Conservation (phyloP, 2,888 invertebrate species). For the Plemyria rubiginata region DNA sequence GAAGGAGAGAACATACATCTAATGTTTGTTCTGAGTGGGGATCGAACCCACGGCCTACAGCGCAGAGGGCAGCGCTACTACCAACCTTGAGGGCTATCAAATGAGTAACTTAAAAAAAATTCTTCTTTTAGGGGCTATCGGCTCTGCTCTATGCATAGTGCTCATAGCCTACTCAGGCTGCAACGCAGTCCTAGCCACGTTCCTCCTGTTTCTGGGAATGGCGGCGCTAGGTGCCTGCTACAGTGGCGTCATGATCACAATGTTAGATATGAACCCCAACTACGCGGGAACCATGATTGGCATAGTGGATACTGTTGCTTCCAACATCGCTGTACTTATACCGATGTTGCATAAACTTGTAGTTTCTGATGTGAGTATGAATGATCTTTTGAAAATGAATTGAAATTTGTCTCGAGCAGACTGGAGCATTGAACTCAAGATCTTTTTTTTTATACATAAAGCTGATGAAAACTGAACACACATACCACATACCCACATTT, state of each 20-base stretch:
- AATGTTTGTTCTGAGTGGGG: too few relatives aligned
- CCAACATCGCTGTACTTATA: slow-evolving; percentile 8
- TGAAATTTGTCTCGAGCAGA: too few relatives aligned
- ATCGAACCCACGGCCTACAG: too few relatives aligned
- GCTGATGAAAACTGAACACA: too few relatives aligned
- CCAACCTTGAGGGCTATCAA: too few relatives aligned
- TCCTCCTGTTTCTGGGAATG: slow-evolving; percentile 78
- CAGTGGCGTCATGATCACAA: slow-evolving; percentile 81
- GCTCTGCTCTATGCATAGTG: slow-evolving; percentile 44
- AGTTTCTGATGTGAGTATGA: slow-evolving; percentile 13
- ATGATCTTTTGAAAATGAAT: too few relatives aligned
- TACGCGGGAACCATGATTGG: slow-evolving; percentile 81
- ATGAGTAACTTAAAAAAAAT: too few relatives aligned
- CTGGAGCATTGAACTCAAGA: too few relatives aligned
- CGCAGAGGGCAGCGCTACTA: too few relatives aligned
- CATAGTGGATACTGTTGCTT: slow-evolving; percentile 23
- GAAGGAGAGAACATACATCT: too few relatives aligned
- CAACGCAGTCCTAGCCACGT: slow-evolving; percentile 58
- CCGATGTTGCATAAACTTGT: slow-evolving; percentile 11
- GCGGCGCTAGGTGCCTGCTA: slow-evolving; percentile 84
- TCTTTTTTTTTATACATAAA: too few relatives aligned
- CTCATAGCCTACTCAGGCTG: slow-evolving; percentile 79
- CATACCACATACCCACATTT: too few relatives aligned
- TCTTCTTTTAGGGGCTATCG: slow-evolving; percentile 25
- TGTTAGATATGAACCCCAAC: slow-evolving; percentile 78